Conservation (phyloP, 2,797 vertebrate genomes). For the Benthosema pterotum region DNA sequence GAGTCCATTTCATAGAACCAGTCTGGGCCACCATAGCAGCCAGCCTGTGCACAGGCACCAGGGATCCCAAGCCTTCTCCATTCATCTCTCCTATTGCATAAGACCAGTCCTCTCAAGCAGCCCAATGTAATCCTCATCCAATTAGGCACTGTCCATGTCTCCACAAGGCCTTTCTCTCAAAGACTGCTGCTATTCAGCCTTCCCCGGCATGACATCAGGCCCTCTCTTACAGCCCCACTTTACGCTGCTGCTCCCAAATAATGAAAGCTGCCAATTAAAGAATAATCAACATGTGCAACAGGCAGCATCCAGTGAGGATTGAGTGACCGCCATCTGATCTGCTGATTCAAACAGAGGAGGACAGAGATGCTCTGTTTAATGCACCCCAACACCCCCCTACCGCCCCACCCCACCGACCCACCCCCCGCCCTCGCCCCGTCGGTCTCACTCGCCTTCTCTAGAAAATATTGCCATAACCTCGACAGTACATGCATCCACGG, state of each 20-base stretch:
- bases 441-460: conserved; percentile 34
- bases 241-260: conserved; percentile 78
- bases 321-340: conserved; percentile 75
- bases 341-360: conserved; percentile 70
- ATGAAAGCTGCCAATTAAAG: conserved; percentile 80
- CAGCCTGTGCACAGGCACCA: conserved; percentile 56
- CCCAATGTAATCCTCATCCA: conserved; percentile 79
- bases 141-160: conserved; percentile 78
- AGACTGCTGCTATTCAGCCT: conserved; percentile 75
- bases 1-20: conserved; percentile 15
- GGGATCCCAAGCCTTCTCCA: conserved; percentile 53
- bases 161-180: conserved; percentile 78
- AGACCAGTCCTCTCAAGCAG: conserved; percentile 68
- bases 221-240: conserved; percentile 75
- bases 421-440: background rate
- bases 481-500: conserved; percentile 13
- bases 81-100: conserved; percentile 76
- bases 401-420: too few species aligned
- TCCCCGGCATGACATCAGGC: conserved; percentile 73
- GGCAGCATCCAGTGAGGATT: conserved; percentile 73
- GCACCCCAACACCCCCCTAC: too few species aligned
- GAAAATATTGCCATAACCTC: conserved; percentile 19
- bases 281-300: conserved; percentile 80
- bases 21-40: conserved; percentile 42
- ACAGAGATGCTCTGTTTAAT: conserved; percentile 73